Percentiles rank a stretch among this genome's conserved stretches.
Evolutionary conservation across 2,113 vertebrate species (phyloP).

Genomic region (Pituophis catenifer): DNA sequence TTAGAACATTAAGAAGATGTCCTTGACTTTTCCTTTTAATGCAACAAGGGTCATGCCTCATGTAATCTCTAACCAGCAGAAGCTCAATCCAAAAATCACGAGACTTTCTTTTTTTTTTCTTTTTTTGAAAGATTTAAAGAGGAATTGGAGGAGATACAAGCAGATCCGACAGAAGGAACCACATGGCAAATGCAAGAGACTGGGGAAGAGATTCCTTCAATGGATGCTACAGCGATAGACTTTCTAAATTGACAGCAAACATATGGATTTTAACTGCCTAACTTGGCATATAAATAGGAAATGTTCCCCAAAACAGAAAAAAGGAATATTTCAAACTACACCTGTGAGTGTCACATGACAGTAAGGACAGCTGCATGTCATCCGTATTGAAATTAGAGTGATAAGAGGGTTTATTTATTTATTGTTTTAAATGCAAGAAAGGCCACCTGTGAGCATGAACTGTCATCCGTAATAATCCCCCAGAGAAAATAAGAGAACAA

Average conservation of each 20-base stretch:
- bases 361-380: not conserved
- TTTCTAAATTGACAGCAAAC: not conserved
- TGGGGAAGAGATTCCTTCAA: not conserved
- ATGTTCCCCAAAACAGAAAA: not conserved
- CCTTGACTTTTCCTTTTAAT: too few species aligned
- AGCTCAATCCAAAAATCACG: too few species aligned
- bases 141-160: too few species aligned
- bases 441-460: not conserved
- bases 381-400: not conserved
- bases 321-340: not conserved
- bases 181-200: not conserved
- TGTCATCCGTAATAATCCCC: not conserved
- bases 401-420: not conserved
- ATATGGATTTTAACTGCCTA: not conserved
- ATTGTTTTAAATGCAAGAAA: not conserved
- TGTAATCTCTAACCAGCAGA: too few species aligned
- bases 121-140: too few species aligned
- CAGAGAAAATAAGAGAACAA: not conserved
- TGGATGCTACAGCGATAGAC: not conserved
- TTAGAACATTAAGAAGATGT: not conserved
- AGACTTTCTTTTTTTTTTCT: too few species aligned
- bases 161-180: not conserved
- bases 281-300: not conserved
- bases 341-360: not conserved
- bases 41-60: too few species aligned